Conservation (phyloP, 2,888 invertebrate genomes). For the Cephus rjabovi region DNA sequence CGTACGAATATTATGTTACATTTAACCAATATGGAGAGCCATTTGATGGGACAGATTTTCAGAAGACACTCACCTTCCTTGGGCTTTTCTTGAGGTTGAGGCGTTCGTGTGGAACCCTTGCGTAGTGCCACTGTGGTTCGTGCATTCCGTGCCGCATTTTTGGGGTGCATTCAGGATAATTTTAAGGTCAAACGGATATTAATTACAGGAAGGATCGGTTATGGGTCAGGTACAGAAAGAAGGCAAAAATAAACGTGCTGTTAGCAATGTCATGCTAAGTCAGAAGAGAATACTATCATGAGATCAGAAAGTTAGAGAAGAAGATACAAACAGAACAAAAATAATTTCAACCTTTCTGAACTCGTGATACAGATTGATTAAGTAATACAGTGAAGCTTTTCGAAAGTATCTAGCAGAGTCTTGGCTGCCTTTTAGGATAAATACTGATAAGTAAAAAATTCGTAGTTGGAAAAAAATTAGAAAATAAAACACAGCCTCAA, state of each 20-base stretch:
- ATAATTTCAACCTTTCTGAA: background rate
- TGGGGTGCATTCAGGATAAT: slow-evolving; percentile 35
- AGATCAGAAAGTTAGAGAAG: slow-evolving; percentile 9
- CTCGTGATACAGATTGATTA: background rate
- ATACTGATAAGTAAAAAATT: background rate
- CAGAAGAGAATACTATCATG: slow-evolving; percentile 25
- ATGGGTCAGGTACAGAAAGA: slow-evolving; percentile 27
- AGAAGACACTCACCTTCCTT: slow-evolving; percentile 63
- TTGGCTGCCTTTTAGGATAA: background rate
- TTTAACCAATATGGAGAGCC: background rate
- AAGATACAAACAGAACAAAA: background rate
- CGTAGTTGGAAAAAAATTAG: background rate
- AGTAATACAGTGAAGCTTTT: background rate
- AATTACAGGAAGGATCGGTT: slow-evolving; percentile 12
- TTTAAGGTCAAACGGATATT: slow-evolving; percentile 19
- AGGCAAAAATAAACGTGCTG: slow-evolving; percentile 64
- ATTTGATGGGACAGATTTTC: background rate
- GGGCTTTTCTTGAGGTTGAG: slow-evolving; percentile 62
- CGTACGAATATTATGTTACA: background rate
- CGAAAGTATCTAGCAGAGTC: background rate
- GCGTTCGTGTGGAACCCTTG: slow-evolving; percentile 63
- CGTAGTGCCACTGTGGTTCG: slow-evolving; percentile 62
- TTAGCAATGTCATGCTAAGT: slow-evolving; percentile 62
- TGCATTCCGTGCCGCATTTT: slow-evolving; percentile 65
- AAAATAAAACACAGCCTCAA: slow-evolving; percentile 26